phyloP scores from a whole-genome alignment of 2,888 invertebrate species.

The Nemapogon koenigi region DNA sequence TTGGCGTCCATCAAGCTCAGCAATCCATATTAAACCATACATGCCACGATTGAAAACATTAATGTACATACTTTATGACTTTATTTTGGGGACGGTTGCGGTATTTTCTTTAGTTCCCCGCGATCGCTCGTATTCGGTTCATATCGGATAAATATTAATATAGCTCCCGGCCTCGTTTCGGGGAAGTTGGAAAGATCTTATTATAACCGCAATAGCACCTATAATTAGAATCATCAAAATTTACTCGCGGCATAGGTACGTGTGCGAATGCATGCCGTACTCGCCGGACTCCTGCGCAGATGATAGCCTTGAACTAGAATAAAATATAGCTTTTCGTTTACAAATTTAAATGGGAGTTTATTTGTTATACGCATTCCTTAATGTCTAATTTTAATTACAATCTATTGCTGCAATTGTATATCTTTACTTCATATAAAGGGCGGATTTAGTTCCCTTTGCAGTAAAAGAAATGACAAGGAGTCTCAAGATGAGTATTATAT shows the following conservation, averaged over 20 bases:
- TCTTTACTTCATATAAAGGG: no score
- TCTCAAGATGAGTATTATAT: no score
- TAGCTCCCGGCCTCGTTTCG: slow-evolving; percentile 60
- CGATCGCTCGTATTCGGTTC: slow-evolving; percentile 40
- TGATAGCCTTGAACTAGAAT: slow-evolving; percentile 7
- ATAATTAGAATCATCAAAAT: slow-evolving; percentile 62
- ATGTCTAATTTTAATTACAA: no score
- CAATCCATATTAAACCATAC: no score
- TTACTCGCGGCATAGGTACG: slow-evolving; percentile 49
- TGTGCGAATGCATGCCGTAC: slow-evolving; percentile 39
- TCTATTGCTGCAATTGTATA: no score
- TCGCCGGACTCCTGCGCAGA: slow-evolving; percentile 6
- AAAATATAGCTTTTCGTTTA: slow-evolving; percentile 40
- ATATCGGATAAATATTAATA: slow-evolving; percentile 66
- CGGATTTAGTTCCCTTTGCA: no score
- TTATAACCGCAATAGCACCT: slow-evolving; percentile 65
- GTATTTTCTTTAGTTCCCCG: slow-evolving; percentile 42
- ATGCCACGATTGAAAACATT: no score
- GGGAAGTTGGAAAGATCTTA: slow-evolving; percentile 63
- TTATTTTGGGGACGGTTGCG: no score
- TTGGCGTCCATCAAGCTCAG: no score
- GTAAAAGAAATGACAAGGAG: no score
- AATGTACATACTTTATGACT: not conserved
- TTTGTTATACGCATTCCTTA: no score
- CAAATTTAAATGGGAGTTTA: no score